Evolutionary conservation across 2,797 vertebrate genomes (phyloP), one percentile per base, ranked within the genome.

Genomic region (Lagodon rhomboides): DNA sequence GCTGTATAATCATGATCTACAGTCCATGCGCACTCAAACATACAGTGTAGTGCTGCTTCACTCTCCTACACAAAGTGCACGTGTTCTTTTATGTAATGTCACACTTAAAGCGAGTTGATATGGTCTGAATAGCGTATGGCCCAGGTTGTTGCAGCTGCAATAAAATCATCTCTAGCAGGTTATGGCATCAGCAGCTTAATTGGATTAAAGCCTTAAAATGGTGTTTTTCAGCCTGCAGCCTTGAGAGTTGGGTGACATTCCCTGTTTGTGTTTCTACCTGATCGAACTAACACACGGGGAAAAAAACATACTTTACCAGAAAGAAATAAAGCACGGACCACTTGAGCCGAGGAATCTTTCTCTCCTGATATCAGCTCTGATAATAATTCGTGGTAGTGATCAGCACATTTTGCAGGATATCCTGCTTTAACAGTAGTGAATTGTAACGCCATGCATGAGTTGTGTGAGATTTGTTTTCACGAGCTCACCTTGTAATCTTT

Each of bases 61-160:
- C 44, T 50, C 15, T 55, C 9, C 13, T 50, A 51, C 47, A 41
- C 68, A n/a, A 17, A 44, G 34, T 64, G 53, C 22, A 34, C 27
- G 16, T 49, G 49, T 20, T 70, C 20, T 41, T 41, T 43, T 17
- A n/a, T 23, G 3, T 22, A n/a, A n/a, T 68, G 22, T 20, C 46
- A 49, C n/a, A 0, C 8, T 23, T 1, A 65, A 50, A 50, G 9
- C 15, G 53, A 47, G 15, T 3, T 67, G 23, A 25, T 38, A 0
- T 49, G 38, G 16, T 27, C 10, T 55, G 47, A 17, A 47, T 3
- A 73, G 53, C 54, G 49, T 38, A 38, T 38, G 38, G 47, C 65
- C 22, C 54, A 55, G 22, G 58, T 27, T 70, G 27, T 56, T 55
- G 46, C 67, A 75, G 51, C 7, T 16, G 49, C 50, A 65, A 49